Conservation (phyloP, 35 echinoderm and acorn worm genomes). For the Holothuria glaberrima region DNA sequence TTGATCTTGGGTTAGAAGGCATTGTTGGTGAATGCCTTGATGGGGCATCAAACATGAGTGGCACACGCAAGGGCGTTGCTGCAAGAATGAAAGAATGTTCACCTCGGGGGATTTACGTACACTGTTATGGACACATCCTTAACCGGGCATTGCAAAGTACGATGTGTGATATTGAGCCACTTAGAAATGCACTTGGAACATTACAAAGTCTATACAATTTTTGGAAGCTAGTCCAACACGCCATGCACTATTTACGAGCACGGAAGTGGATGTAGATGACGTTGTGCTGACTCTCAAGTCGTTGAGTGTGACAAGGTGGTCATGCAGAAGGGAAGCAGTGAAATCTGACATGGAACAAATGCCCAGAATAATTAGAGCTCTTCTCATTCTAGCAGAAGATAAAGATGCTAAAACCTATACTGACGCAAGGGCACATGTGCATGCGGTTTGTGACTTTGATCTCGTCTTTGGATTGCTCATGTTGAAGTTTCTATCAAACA, state of each 20-base stretch:
- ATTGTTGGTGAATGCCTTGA: conserved; percentile 22
- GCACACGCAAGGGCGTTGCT: neutral
- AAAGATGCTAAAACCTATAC: conserved; percentile 15
- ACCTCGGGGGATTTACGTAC: conserved; percentile 7
- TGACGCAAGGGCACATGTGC: neutral
- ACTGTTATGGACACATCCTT: neutral
- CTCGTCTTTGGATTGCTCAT: neutral
- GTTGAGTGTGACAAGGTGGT: conserved; percentile 10
- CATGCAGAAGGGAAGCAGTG: neutral
- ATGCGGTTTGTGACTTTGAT: conserved; percentile 4
- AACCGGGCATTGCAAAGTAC: conserved; percentile 2
- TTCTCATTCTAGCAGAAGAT: neutral
- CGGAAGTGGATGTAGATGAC: neutral
- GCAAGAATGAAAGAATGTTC: conserved; percentile 2
- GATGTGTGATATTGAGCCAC: conserved; percentile 10
- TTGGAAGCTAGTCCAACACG: conserved; percentile 3
- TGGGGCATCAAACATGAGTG: conserved; percentile 33
- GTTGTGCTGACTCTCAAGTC: neutral
- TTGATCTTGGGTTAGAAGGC: neutral
- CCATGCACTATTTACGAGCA: neutral
- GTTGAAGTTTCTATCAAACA: conserved; percentile 23
- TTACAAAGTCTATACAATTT: neutral
- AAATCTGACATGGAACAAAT: neutral
- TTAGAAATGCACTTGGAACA: neutral
- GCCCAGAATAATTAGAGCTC: neutral